Percentiles rank a stretch among this genome's conserved stretches.
phyloP scores from a whole-genome alignment of 2,113 vertebrate species.

The Erinaceus europaeus region DNA sequence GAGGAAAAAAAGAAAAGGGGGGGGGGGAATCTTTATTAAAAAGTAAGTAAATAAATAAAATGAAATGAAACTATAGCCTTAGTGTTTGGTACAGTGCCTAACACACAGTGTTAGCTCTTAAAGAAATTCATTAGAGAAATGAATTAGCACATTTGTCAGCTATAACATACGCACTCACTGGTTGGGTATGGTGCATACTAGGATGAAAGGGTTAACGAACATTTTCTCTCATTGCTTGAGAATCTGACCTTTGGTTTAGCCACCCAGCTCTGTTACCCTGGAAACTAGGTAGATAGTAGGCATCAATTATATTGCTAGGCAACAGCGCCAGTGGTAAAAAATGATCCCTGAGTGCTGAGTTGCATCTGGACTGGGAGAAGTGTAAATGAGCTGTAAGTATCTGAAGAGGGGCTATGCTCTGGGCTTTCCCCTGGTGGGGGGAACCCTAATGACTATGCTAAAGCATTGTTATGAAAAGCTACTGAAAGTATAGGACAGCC shows the following conservation, averaged over 20 bases:
- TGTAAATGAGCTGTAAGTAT: background rate
- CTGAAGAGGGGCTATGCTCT: background rate
- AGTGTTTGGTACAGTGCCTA: background rate
- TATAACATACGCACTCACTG: background rate
- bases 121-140: background rate
- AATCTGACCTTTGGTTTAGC: constrained; percentile 50
- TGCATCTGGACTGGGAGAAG: background rate
- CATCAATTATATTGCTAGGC: constrained; percentile 54
- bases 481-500: too few species aligned
- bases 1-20: too few species aligned
- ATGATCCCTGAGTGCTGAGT: background rate
- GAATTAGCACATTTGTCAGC: background rate
- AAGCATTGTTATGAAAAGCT: background rate
- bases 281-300: constrained; percentile 62
- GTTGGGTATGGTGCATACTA: background rate
- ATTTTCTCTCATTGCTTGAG: constrained; percentile 5
- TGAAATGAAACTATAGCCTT: too few species aligned
- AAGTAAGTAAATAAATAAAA: too few species aligned
- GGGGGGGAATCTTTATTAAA: too few species aligned
- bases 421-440: background rate
- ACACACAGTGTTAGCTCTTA: background rate
- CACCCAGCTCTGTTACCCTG: constrained; percentile 45
- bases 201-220: constrained; percentile 23
- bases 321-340: constrained; percentile 39
- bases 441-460: background rate